Evolutionary conservation across 2,888 invertebrate genomes (phyloP), one percentile per base, ranked within the genome.

Genomic region (Lapara coniferarum): DNA sequence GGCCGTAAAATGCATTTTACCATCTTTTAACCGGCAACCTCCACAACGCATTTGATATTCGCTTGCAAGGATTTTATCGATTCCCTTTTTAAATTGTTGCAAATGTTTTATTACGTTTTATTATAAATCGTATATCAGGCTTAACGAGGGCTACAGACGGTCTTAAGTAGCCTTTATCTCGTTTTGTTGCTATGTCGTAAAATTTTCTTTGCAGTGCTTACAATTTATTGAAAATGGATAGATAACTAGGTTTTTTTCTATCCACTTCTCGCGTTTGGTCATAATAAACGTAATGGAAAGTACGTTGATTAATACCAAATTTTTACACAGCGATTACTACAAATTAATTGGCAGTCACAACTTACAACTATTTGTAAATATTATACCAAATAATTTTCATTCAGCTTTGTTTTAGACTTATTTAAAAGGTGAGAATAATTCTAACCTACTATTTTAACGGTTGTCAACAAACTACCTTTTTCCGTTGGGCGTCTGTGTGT

Each of bases 101-200:
- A 78, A 92, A 90, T 91, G 86, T 91, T 92, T 93, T 92, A 91
- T 92, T 92, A 85, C 78, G 77, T 90, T 92, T 92, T 92, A 92
- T 91, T 92, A 90, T 87, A 84, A 87, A 90, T 81, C 89, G 89
- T 93, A 92, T 93, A 92, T 93, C 91, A 91, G 86, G 73, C 74
- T 86, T 93, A 93, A 93, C 93, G 92, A 92, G 91, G 85, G 75
- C 76, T 79, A 74, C 79, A 81, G 85, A 81, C 83, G 76, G 81
- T 76, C 82, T 87, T 90, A 90, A 91, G 92, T 90, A 92, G 91
- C 88, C 86, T 87, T 90, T 91, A 91, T 89, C 89, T 85, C 78
- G 80, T 88, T 86, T 84, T 81, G 85, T 89, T 89, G 87, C 89
- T 88, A 88, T 85, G 87, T 89, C 88, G 86, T 87, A 83, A 87